phyloP scores from a whole-genome alignment of 2,797 vertebrate species.

The Tokudaia tokunoshimensis region DNA sequence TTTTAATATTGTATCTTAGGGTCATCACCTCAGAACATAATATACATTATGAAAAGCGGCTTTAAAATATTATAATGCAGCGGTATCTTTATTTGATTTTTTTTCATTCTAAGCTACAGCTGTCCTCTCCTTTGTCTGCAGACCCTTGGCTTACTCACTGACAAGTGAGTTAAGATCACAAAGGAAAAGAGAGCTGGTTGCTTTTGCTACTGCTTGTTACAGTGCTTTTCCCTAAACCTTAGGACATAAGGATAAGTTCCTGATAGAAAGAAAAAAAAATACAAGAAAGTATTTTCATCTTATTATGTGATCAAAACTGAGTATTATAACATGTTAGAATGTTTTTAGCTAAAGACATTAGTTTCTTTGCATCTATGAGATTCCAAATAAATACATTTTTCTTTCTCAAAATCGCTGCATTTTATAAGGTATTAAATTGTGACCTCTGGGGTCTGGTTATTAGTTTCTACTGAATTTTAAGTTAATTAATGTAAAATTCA shows the following conservation, averaged over 20 bases:
- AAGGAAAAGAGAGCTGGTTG: not conserved
- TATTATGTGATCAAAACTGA: not conserved
- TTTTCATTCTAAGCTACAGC: not conserved
- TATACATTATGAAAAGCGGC: not conserved
- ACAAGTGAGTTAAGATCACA: not conserved
- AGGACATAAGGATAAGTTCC: not conserved
- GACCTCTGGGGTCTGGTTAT: not conserved
- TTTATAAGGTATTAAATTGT: not conserved
- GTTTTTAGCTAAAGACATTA: not conserved
- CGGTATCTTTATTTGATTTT: not conserved
- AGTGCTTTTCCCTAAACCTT: not conserved
- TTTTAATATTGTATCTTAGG: not conserved
- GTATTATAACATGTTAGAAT: not conserved
- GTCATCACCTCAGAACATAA: not conserved
- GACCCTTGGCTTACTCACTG: not conserved
- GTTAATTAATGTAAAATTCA: not conserved
- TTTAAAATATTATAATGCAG: not conserved
- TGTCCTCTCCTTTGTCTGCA: not conserved
- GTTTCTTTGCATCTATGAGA: not conserved
- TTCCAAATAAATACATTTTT: not conserved
- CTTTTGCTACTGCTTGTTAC: not conserved
- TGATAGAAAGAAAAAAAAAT: not conserved
- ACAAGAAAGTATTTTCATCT: not conserved
- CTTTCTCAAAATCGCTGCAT: not conserved
- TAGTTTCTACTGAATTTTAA: not conserved